A percentile compares a stretch with the other conserved stretches of the same genome.
Conservation (phyloP, 1,140 invertebrate species). For the Trinorchestia longiramus region DNA sequence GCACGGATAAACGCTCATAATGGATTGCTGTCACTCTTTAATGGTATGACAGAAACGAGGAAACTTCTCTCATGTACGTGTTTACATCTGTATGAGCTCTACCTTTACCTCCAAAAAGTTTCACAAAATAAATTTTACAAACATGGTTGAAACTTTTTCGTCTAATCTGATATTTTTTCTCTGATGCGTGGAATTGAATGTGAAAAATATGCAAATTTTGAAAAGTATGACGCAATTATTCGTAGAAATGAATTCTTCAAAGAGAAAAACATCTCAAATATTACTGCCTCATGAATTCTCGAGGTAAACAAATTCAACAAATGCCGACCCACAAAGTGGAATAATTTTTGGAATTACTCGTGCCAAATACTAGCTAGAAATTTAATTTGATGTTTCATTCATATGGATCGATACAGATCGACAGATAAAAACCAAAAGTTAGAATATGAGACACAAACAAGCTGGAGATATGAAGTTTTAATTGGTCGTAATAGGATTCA, state of each 20-base stretch:
- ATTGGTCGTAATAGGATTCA: neutral
- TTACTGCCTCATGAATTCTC: neutral
- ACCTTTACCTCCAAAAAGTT: neutral
- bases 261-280: neutral
- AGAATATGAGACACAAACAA: neutral
- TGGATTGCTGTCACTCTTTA: neutral
- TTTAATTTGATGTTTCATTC: neutral
- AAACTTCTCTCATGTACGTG: neutral
- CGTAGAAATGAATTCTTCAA: neutral
- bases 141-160: neutral
- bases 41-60: neutral
- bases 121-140: neutral
- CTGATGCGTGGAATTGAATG: neutral
- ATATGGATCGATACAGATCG: neutral
- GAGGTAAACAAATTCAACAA: neutral
- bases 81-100: neutral
- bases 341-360: neutral
- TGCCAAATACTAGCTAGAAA: neutral
- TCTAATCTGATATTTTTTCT: neutral
- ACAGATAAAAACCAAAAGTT: neutral
- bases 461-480: neutral
- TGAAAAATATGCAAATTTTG: neutral
- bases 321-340: neutral
- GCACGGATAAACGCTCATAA: neutral
- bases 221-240: neutral